Evolutionary conservation across 2,113 vertebrate species (phyloP), one percentile per base, ranked within the genome.

Genomic region (Silurus glanis): DNA sequence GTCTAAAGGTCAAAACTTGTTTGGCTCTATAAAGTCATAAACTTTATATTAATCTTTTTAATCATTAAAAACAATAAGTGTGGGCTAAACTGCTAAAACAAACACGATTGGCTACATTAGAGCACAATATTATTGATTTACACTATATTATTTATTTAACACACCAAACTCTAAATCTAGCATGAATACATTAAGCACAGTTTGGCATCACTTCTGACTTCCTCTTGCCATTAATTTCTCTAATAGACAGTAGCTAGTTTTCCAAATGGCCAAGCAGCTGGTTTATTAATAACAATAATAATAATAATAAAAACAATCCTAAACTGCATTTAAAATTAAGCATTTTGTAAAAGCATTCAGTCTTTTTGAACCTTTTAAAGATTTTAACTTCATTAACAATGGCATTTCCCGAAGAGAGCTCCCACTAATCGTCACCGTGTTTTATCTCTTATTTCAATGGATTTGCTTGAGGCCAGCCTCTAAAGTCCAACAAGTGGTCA

Each of bases 321-420:
- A 21, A 37, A 37, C n/a, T 82, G 8, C 1, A 14, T 51, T 55
- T 78, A 3, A 37, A 37, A 37, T 37, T 37, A 37, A 37, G 1
- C 9, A n/a, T 9, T 75, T 28, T 78, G 51, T 49, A 21, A 56
- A 80, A 16, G 12, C 61, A 23, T 12, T 56, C 12, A 56, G 53
- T 53, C 72, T 2, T 45, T 71, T 74, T 16, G 23, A 74, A 28
- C 23, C 78, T 53, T 84, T 85, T 59, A 85, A 61, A 58, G 47
- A 76, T 87, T 81, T 84, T 72, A 86, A 86, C 80, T 88, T 86
- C 82, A 88, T 86, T 86, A 90, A 75, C 66, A 81, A 78, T 66
- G 21, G 23, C 53, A 51, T 88, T 80, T 85, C 83, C 80, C 17
- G 25, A 69, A 80, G 83, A 85, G 56, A n/a, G 49, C 28, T 64